These are phyloP conservation scores for Acleris cristana DNA, from an alignment of 2,888 invertebrate species.

Conservation along the genomic window DNA sequence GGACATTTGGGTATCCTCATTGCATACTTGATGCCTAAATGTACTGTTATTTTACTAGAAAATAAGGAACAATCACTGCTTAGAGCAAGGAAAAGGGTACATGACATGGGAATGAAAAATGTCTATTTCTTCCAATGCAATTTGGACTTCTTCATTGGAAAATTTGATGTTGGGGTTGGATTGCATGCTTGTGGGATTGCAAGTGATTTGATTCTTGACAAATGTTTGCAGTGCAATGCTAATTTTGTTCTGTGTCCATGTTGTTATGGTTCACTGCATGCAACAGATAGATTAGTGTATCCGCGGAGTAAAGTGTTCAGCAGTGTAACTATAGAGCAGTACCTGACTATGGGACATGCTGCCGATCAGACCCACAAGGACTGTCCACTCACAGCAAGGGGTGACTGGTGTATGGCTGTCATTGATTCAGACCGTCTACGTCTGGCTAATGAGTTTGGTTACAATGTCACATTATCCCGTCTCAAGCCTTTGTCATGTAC, in stretches of 20 bases:
- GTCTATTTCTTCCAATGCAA: constrained; percentile 94
- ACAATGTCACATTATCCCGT: constrained; percentile 89
- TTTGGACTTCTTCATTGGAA: constrained; percentile 92
- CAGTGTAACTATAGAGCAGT: constrained; percentile 83
- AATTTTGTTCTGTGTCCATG: constrained; percentile 96
- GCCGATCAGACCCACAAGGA: constrained; percentile 95
- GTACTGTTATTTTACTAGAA: constrained; percentile 92
- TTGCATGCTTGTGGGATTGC: constrained; percentile 98
- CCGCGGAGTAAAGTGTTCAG: constrained; percentile 89
- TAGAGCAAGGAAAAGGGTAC: constrained; percentile 88
- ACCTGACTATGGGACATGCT: constrained; percentile 92
- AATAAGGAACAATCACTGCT: constrained; percentile 94
- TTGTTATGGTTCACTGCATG: constrained; percentile 95
- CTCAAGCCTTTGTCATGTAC: constrained; percentile 93
- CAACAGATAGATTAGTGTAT: constrained; percentile 91
- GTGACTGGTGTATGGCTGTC: constrained; percentile 93
- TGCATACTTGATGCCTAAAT: constrained; percentile 90
- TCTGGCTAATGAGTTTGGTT: constrained; percentile 89
- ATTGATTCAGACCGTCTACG: constrained; percentile 93
- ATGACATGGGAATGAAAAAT: constrained; percentile 87
- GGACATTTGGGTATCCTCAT: constrained; percentile 95
- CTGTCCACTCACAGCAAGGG: constrained; percentile 88
- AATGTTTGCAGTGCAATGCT: constrained; percentile 90
- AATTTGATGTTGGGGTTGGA: constrained; percentile 93
- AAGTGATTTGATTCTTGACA: constrained; percentile 94